Base-by-base conservation (phyloP, 2,113 vertebrate species). In the Taurulus bubalis region DNA sequence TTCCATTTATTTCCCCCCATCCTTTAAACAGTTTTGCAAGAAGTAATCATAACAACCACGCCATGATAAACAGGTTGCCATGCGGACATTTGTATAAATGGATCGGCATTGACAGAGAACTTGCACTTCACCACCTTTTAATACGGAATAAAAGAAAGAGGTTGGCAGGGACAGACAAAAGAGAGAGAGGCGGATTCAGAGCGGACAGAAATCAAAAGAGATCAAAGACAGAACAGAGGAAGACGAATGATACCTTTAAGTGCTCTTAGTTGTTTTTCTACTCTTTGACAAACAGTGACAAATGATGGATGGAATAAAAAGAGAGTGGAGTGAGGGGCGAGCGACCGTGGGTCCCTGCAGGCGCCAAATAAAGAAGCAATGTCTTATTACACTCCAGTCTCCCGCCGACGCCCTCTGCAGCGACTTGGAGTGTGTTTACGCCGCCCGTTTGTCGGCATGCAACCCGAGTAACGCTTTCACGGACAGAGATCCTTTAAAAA, bases 241-340 rank as follows among this genome's bases (percentile, higher is more conserved):
- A 87, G 89, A 90, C 71, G 83, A 88, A 89, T 84, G 80, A 72
- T 68, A 71, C 68, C 67, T 85, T 77, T 90, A 70, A 84, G 63
- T 38, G 84, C 80, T 82, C 75, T 78, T 81, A 63, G 68, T 82
- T 88, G 80, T 84, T 88, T 87, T 81, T 85, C 85, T 80, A 22
- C 77, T 84, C 64, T 82, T 66, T 82, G 85, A 90, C 89, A 85
- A 89, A 93, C 85, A 76, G 64, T 86, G 83, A 89, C 49, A 10
- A 88, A 91, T 84, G 91, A 89, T 82, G 84, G 87, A 87, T 87
- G 83, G 85, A 90, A 91, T 91, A 80, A 83, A 28, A 26, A 45
- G 15, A 69, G 68, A 36, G 65, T 79, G 77, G 72, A 67, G 66
- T 47, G 60, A 83, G 59, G 65, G 34, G 22, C 74, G 30, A 78